phyloP scores from a whole-genome alignment of 2,888 invertebrate genomes.

The Dysmachus trigonus region DNA sequence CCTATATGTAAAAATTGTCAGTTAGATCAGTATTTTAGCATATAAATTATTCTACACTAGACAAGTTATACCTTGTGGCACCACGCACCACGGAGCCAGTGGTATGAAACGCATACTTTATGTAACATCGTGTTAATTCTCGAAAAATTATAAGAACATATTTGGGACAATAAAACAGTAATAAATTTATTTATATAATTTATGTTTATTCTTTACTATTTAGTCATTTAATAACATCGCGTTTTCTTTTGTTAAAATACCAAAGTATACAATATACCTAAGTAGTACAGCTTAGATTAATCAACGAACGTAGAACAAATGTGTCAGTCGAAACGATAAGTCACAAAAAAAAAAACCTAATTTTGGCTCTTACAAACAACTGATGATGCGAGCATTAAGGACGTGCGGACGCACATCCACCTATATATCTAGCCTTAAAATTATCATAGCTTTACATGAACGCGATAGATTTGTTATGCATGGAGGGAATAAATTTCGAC shows the following conservation, averaged over 20 bases:
- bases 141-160: neutral
- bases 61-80: no score
- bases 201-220: conserved; percentile 30
- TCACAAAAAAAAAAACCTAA: neutral
- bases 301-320: conserved; percentile 3
- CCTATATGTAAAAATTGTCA: no score
- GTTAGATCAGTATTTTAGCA: no score
- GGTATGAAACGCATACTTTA: no score
- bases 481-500: conserved; percentile 42
- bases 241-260: conserved; percentile 28
- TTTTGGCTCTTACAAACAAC: neutral
- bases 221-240: conserved; percentile 40
- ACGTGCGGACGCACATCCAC: neutral
- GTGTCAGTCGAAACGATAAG: neutral
- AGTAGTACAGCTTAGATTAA: conserved; percentile 18
- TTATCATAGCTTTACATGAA: neutral
- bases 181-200: conserved; percentile 29
- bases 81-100: no score
- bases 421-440: conserved; percentile 8
- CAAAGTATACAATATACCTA: conserved; percentile 28
- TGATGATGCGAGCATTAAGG: neutral
- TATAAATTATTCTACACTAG: no score
- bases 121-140: no score
- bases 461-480: conserved; percentile 35
- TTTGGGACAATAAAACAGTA: neutral